Evolutionary conservation across 2,888 invertebrate genomes (phyloP), one percentile per base, ranked within the genome.

Genomic region (Herminia tarsipennalis): DNA sequence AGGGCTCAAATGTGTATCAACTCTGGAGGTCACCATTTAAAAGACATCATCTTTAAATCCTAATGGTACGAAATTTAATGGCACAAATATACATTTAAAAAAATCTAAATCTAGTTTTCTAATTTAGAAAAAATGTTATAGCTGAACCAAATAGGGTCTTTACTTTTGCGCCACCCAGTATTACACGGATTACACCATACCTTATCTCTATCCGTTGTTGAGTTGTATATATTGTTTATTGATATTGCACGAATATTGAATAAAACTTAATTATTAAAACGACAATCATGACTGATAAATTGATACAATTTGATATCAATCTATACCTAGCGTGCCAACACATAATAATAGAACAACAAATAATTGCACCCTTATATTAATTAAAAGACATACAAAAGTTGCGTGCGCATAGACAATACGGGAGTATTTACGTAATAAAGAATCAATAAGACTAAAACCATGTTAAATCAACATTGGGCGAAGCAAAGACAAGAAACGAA

Each of bases 381-480:
- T 90, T 90, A 90, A 86, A 76, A 67, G 62, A 66, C 70, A 71
- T 75, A 66, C 66, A 66, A 60, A 57, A 76, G 70, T 89, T 77
- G 90, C 90, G 90, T 90, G 90, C 84, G 83, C 79, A 76, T 78
- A 81, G 86, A 88, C 89, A 88, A 80, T 77, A 84, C 82, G 83
- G 86, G 86, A 86, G 86, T 76, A 76, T 81, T 77, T 78, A 75
- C 83, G 85, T 83, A 83, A 86, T 88, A 90, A 90, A 90, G 89
- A 90, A 91, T 91, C 91, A 90, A 91, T 91, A 91, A 87, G 81
- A 86, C 88, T 90, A 89, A 90, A 90, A 89, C 89, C 87, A 81
- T 86, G 90, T 88, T 91, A 90, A 90, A 90, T 90, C 90, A 91
- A 91, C 90, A 91, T 89, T 86, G 89, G 88, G 85, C 81, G 83